Evolutionary conservation across 2,888 invertebrate species (phyloP), one percentile per base, ranked within the genome.

Genomic region (Xanthorhoe spadicearia): DNA sequence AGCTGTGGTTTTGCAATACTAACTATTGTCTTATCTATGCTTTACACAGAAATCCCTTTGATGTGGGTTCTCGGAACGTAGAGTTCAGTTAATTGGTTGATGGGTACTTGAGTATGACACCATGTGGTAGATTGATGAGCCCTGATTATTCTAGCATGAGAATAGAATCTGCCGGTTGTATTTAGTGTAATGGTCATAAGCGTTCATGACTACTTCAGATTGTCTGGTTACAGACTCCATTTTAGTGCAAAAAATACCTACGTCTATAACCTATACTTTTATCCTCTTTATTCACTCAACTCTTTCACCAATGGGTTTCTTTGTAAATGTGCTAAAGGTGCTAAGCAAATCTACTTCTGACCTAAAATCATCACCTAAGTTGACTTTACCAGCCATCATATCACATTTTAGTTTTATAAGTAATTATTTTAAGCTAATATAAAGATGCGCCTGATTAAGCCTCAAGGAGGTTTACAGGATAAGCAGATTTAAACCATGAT

Each of bases 31-130:
- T 17, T 19, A 49, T 43, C 62, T 62, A 46, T 46, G 60, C 43
- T 63, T 59, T 57, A 54, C 64, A 55, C 69, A 74, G 77, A 72
- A 59, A 74, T 57, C 69, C 71, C 74, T 80, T 79, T 79, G 74
- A 76, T 62, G 67, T 57, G 59, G 67, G 35, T 73, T 80, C 79
- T 72, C 43, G 59, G 82, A 79, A 76, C 52, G 43, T 61, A 38
- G 59, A 62, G 23, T 23, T 23, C 52, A 58, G 68, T 71, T 71
- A 74, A 69, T 61, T 71, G 28, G 48, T 52, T 53, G 62, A 4
- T 55, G 38, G 19, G 50, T 52, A 51, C 51, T 52, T 23, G 38
- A 38, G 50, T 32, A 54, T 38, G 23, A 43, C 38, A 43, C 38
- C 38, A 43, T 43, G 38, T 43, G 38, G 32, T 32, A 32, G 5